Conservation (phyloP, 2,797 vertebrate species). For the Alauda arvensis region DNA sequence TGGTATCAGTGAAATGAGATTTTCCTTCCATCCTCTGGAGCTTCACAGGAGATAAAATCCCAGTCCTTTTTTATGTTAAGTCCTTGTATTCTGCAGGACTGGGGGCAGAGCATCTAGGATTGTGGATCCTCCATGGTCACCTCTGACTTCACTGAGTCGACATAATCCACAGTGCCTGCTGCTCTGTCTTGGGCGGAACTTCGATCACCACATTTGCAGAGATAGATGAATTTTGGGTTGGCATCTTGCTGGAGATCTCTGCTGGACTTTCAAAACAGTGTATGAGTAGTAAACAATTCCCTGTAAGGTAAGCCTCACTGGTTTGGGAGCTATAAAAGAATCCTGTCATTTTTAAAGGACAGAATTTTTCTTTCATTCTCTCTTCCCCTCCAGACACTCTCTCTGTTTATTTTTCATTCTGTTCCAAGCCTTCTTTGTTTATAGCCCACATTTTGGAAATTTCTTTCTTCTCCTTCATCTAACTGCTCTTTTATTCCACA, state of each 20-base stretch:
- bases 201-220: conserved; percentile 18
- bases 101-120: neutral
- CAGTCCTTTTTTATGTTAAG: neutral
- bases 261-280: conserved; percentile 2
- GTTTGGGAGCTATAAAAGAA: conserved; percentile 6
- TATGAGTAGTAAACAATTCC: conserved; percentile 1
- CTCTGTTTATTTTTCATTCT: conserved; percentile 49
- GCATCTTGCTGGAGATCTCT: conserved; percentile 16
- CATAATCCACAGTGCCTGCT: conserved; percentile 10
- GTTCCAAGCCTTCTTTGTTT: conserved; percentile 35
- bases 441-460: conserved; percentile 39
- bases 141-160: neutral
- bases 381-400: conserved; percentile 29
- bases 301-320: conserved; percentile 20
- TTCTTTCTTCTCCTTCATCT: conserved; percentile 19
- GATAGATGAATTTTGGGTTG: conserved; percentile 28
- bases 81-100: neutral
- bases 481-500: conserved; percentile 16
- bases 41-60: conserved; percentile 13
- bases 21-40: neutral
- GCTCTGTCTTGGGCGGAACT: conserved; percentile 7
- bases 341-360: conserved; percentile 29
- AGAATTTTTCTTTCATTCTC: conserved; percentile 27
- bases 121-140: neutral
- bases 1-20: neutral